Percentiles rank a stretch among this genome's conserved stretches.
Conservation (phyloP, 2,113 vertebrate species). For the Spheniscus mendiculus region DNA sequence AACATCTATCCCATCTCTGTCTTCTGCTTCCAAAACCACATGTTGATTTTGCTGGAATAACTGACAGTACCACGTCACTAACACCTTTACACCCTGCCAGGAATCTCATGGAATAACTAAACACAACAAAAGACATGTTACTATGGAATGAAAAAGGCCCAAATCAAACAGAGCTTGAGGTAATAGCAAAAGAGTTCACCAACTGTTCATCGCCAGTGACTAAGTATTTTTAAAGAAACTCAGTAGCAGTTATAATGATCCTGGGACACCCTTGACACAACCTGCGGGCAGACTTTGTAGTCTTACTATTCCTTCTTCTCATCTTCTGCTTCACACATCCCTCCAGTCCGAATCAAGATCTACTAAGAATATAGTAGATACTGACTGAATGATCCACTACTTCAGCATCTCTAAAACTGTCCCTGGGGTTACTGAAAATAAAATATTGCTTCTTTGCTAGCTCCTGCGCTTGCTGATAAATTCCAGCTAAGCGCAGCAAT, state of each 20-base stretch:
- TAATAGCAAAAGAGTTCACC: not conserved
- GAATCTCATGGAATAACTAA: not conserved
- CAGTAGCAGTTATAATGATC: not conserved
- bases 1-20: not conserved
- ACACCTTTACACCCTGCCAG: not conserved
- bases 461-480: not conserved
- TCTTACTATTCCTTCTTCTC: not conserved
- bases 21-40: slow-evolving; percentile 6
- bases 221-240: not conserved
- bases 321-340: not conserved
- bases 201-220: not conserved
- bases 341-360: not conserved
- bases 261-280: not conserved
- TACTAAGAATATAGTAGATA: not conserved
- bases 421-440: not conserved
- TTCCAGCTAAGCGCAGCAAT: not conserved
- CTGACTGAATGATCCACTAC: not conserved
- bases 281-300: not conserved
- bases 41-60: not conserved
- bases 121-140: not conserved
- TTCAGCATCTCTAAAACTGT: not conserved
- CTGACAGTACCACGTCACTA: not conserved
- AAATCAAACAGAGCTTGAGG: not conserved
- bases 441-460: not conserved
- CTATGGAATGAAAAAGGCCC: not conserved